Evolutionary conservation across 2,113 vertebrate species (phyloP), one percentile per base, ranked within the genome.

Genomic region (Leuciscus idus): DNA sequence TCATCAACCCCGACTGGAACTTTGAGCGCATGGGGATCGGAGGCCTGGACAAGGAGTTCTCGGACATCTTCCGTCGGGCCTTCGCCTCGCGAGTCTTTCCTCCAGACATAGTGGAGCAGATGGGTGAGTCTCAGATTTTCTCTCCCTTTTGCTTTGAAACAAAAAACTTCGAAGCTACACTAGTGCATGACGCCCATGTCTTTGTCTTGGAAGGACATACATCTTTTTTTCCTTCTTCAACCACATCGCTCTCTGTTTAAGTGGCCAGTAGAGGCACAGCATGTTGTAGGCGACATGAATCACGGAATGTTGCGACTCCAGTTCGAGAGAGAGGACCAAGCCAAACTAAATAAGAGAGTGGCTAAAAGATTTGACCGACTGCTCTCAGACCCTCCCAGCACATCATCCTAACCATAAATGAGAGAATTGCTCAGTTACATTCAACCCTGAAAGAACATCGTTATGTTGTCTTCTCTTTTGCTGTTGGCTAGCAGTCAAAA

Each of bases 1-100:
- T 99, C 93, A 99, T 99, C 93, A 99, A 97, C 91, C 98, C 98
- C 0, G 98, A 99, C 92, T 99, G 98, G 98, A 99, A 99, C 90
- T 99, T 99, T 92, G 98, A 99, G 94, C 96, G 95, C 86, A 99
- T 99, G 98, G 98, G 98, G 2, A 99, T 99, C 2, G 98, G 98
- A 10, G 98, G 98, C 79, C 95, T 99, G 2, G 98, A 99, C 93
- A 99, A 95, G 85, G 98, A 99, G 85, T 99, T 99, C 86, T 99
- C 98, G 0, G 97, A 96, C 87, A 99, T 99, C 91, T 99, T 99
- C 91, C 95, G 98, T 6, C 85, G 98, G 89, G 98, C 98, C 9
- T 99, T 99, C 84, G 98, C 98, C 85, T 99, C 98, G 3, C 92
- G 98, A 79, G 98, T 99, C 85, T 99, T 99, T 90, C 98, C 98